Evolutionary conservation across 2,888 invertebrate genomes (phyloP).

Genomic region (Ectemnius continuus): DNA sequence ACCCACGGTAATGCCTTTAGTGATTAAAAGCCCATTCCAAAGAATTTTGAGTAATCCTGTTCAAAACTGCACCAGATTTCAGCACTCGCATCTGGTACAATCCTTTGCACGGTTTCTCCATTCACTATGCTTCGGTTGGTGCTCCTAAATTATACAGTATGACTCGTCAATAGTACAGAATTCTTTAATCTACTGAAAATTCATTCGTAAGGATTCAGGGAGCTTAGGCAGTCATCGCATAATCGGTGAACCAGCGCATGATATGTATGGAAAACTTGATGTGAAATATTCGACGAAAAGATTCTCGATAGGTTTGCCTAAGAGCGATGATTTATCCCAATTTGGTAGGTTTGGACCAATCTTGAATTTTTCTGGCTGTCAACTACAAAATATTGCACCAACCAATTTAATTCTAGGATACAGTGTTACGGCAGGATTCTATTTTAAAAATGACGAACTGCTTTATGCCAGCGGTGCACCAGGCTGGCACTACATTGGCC

Average conservation of each 20-base stretch:
- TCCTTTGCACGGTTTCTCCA: slow-evolving; percentile 66
- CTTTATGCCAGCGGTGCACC: slow-evolving; percentile 66
- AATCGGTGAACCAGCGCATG: slow-evolving; percentile 60
- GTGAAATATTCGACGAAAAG: slow-evolving; percentile 25
- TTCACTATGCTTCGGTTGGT: slow-evolving; percentile 49
- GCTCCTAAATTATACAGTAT: no score
- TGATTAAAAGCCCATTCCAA: neutral
- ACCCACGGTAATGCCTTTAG: slow-evolving; percentile 38
- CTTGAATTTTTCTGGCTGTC: neutral
- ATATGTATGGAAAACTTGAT: slow-evolving; percentile 52
- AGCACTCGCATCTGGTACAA: slow-evolving; percentile 55
- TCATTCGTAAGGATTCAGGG: neutral
- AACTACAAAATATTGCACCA: neutral
- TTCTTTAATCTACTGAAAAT: neutral
- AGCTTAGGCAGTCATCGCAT: slow-evolving; percentile 31
- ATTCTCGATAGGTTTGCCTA: slow-evolving; percentile 30
- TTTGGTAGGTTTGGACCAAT: slow-evolving; percentile 50
- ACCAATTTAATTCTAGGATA: slow-evolving; percentile 56
- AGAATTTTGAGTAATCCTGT: neutral
- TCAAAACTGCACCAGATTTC: slow-evolving; percentile 56
- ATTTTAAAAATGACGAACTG: slow-evolving; percentile 55
- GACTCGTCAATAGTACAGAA: no score
- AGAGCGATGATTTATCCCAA: slow-evolving; percentile 48
- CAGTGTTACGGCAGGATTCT: slow-evolving; percentile 65
- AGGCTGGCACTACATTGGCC: slow-evolving; percentile 60